phyloP scores from a whole-genome alignment of 2,797 vertebrate species.

The Trematomus bernacchii region DNA sequence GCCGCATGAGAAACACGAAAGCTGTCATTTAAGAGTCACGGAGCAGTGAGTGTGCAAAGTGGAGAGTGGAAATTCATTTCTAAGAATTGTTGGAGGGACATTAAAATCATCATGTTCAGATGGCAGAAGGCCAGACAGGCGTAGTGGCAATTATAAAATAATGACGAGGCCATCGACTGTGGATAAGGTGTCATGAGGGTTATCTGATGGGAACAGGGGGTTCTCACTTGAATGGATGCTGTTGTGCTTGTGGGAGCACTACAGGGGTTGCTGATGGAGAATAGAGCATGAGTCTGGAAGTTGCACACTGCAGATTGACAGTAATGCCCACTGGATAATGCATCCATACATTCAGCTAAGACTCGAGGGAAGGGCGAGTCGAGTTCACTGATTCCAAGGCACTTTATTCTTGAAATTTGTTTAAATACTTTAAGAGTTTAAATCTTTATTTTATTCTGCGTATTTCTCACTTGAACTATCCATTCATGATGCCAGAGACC shows the following conservation, averaged over 20 bases:
- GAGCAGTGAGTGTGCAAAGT: background rate
- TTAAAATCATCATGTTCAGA: slow-evolving; percentile 31
- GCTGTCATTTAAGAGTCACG: background rate
- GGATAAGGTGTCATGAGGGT: slow-evolving; percentile 34
- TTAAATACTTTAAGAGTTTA: slow-evolving; percentile 35
- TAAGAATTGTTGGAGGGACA: slow-evolving; percentile 12
- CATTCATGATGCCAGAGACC: background rate
- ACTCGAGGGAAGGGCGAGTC: slow-evolving; percentile 22
- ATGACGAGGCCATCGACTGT: slow-evolving; percentile 1
- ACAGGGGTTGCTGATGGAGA: slow-evolving; percentile 25
- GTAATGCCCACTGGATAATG: slow-evolving; percentile 43
- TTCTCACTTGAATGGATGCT: slow-evolving; percentile 43
- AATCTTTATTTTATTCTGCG: background rate
- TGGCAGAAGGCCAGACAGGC: slow-evolving; percentile 1
- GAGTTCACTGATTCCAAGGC: slow-evolving; percentile 41
- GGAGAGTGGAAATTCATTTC: slow-evolving; percentile 27
- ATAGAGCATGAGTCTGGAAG: slow-evolving; percentile 29
- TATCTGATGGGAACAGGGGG: slow-evolving; percentile 50
- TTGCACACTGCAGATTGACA: slow-evolving; percentile 11
- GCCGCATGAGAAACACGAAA: slow-evolving; percentile 21
- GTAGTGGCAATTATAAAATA: slow-evolving; percentile 41
- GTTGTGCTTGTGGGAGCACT: slow-evolving; percentile 33
- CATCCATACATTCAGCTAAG: slow-evolving; percentile 54
- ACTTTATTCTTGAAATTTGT: slow-evolving; percentile 31
- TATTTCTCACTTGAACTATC: background rate